Conservation (phyloP, 2,797 vertebrate genomes). For the Hafferia zeledoni region DNA sequence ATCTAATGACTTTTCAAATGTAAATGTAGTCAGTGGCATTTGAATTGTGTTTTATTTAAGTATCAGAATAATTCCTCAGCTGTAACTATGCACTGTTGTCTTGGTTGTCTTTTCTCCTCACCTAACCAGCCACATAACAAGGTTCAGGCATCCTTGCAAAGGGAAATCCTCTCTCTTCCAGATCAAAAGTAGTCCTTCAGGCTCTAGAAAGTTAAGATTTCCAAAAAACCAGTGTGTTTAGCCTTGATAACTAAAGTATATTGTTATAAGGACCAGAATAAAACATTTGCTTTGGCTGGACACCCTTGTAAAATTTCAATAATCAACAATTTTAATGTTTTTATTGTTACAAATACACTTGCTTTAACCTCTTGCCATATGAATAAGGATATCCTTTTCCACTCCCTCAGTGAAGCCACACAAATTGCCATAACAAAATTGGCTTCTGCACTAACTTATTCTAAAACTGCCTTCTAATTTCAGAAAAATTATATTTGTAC, state of each 20-base stretch:
- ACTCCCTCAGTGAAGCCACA: background rate
- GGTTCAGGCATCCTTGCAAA: background rate
- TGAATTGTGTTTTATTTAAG: background rate
- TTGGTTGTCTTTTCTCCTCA: background rate
- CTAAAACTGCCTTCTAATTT: background rate
- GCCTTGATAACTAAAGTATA: background rate
- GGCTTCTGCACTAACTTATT: background rate
- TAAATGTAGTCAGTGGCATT: background rate
- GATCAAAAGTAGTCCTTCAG: background rate
- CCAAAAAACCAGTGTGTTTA: background rate
- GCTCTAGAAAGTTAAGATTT: background rate
- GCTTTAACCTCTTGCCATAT: background rate
- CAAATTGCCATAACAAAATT: background rate
- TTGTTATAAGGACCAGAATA: background rate
- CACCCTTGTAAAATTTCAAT: background rate
- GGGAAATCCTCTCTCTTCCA: background rate
- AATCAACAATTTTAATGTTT: background rate
- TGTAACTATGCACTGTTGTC: background rate
- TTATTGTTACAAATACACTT: background rate
- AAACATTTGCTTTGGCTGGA: background rate
- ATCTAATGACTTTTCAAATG: constrained; percentile 5
- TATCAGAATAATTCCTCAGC: background rate
- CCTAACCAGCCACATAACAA: background rate
- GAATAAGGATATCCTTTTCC: background rate
- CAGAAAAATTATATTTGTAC: background rate